These are phyloP conservation scores for Rallus crepitans DNA, from an alignment of 2,797 vertebrate genomes.

Conservation along the genomic window DNA sequence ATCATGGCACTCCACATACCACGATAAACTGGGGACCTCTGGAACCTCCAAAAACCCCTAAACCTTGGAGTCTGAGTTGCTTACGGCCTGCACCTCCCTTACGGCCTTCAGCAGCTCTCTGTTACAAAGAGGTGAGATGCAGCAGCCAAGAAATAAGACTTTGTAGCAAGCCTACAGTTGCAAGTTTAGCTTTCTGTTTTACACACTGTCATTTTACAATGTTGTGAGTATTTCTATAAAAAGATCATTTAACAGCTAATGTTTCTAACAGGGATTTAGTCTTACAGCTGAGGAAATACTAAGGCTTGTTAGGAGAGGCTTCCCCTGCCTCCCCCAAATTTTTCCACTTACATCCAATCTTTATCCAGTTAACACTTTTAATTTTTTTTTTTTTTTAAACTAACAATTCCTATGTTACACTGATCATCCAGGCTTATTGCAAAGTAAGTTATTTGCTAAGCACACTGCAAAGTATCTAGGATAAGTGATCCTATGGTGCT, in stretches of 20 bases:
- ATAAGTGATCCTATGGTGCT: background rate
- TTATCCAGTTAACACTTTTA: background rate
- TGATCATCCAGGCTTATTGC: background rate
- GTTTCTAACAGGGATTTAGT: background rate
- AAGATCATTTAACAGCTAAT: background rate
- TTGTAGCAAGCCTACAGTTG: background rate
- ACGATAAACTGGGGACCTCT: slow-evolving; percentile 96
- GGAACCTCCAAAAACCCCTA: slow-evolving; percentile 96
- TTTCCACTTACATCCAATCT: background rate
- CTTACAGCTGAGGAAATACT: background rate
- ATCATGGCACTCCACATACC: slow-evolving; percentile 91
- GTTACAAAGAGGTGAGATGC: slow-evolving; percentile 94
- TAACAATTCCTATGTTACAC: background rate
- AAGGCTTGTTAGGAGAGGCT: background rate
- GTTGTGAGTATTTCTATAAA: background rate
- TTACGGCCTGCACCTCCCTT: slow-evolving; percentile 93
- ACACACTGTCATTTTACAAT: background rate
- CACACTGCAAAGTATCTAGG: background rate
- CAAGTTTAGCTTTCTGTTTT: background rate
- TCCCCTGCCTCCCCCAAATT: rapidly evolving
- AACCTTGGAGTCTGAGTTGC: slow-evolving; percentile 99
- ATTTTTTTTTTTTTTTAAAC: background rate
- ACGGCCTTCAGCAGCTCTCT: slow-evolving; percentile 94
- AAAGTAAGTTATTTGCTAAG: background rate
- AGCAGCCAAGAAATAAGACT: background rate